Evolutionary conservation across 2,113 vertebrate species (phyloP).

Genomic region (Natator depressus): DNA sequence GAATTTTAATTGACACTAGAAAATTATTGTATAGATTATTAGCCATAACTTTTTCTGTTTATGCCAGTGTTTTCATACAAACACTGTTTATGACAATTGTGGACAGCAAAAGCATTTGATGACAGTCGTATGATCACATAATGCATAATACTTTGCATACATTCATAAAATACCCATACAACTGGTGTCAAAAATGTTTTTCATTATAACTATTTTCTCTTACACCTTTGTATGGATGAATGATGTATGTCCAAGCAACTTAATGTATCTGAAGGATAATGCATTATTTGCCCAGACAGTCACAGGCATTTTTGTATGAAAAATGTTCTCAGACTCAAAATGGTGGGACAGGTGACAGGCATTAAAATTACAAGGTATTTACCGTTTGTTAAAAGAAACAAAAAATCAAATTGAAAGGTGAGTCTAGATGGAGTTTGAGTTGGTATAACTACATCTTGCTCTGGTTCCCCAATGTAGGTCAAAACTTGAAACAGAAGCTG

Average conservation of each 20-base stretch:
- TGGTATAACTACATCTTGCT: neutral
- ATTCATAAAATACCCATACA: neutral
- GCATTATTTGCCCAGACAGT: neutral
- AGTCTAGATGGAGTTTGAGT: neutral
- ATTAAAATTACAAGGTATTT: neutral
- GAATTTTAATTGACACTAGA: neutral
- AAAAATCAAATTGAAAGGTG: neutral
- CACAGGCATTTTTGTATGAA: neutral
- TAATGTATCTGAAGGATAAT: neutral
- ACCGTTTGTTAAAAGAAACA: neutral
- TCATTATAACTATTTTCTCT: neutral
- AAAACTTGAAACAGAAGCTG: too few relatives aligned
- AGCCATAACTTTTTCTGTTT: neutral
- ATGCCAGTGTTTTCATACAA: neutral
- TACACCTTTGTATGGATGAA: neutral
- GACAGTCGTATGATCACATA: neutral
- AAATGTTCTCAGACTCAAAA: neutral
- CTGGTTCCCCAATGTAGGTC: too few relatives aligned
- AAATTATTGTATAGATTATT: neutral
- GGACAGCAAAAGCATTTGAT: neutral
- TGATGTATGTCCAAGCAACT: neutral
- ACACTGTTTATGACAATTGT: neutral
- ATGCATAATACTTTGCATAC: neutral
- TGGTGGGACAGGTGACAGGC: neutral
- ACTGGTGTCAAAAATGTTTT: neutral